A percentile compares a stretch with the other conserved stretches of the same genome.
Conservation (phyloP, 1,140 invertebrate species). For the Diorhabda elongata region DNA sequence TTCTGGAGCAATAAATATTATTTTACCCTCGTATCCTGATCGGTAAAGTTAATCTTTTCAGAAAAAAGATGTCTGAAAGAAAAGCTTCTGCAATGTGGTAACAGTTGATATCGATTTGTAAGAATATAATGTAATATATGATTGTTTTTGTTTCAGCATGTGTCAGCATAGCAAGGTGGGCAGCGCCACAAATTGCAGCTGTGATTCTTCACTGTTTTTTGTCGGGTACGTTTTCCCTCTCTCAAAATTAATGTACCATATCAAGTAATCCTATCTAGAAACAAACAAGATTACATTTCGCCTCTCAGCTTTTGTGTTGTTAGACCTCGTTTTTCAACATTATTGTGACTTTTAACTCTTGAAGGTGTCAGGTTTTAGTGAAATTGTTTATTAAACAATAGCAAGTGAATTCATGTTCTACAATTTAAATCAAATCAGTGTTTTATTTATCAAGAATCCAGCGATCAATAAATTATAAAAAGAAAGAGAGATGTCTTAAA, state of each 20-base stretch:
- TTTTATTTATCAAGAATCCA: too few relatives aligned
- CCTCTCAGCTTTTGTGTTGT: slow-evolving; percentile 11
- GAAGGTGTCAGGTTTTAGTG: not conserved
- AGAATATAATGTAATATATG: slow-evolving; percentile 23
- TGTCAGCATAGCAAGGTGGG: slow-evolving; percentile 40
- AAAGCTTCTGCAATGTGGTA: not conserved
- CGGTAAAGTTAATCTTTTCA: not conserved
- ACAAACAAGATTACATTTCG: slow-evolving; percentile 17
- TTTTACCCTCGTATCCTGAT: too few relatives aligned
- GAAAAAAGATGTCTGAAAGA: not conserved
- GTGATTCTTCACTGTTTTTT: slow-evolving; percentile 40
- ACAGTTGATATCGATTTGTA: slow-evolving; percentile 1
- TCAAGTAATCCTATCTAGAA: slow-evolving; percentile 28
- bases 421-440: too few relatives aligned
- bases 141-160: slow-evolving; percentile 42
- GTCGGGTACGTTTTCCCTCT: slow-evolving; percentile 27
- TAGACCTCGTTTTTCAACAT: not conserved
- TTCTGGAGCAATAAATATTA: too few relatives aligned
- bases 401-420: not conserved
- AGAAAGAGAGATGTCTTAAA: too few relatives aligned
- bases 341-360: slow-evolving; percentile 1
- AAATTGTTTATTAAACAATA: not conserved
- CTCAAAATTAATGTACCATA: slow-evolving; percentile 33
- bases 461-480: too few relatives aligned
- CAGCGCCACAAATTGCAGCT: slow-evolving; percentile 38